Evolutionary conservation across 2,888 invertebrate species (phyloP), one percentile per base, ranked within the genome.

Genomic region (Netelia virgata): DNA sequence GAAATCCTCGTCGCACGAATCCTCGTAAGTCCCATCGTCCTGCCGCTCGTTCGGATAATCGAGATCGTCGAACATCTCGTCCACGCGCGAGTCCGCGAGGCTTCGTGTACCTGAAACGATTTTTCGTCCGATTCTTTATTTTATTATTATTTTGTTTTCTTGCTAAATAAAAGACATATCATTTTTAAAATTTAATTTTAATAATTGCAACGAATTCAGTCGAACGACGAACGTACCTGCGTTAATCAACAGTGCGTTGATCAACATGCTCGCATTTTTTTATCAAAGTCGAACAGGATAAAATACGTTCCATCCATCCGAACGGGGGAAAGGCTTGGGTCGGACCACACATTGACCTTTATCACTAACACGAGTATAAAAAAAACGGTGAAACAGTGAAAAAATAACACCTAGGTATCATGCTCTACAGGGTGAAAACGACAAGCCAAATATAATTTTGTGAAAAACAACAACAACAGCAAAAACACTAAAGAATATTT

Each of bases 21-120:
- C 89, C 28, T 90, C 91, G 64, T 87, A 89, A 76, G 89, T 18
- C 16, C 41, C 43, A 8, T 16, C 14, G 1, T 68, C 47, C 53
- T 68, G 23, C 63, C 53, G 16, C 28, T 59, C 72, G 43, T 59
- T 9, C 11, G 8, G 70, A 81, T 87, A 90, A 78, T 93, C 92
- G 84, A 90, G 78, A 80, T 92, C 93, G 11, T 93, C 92, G 57
- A 88, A 89, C 5, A 72, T 80, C 70, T 91, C 90, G 14, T 80
- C 80, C 1, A 47, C 16, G 1, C 61, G 59, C n/a, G 41, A 61
- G 20, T 28, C 77, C 8, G 61, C 61, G 88, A 91, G 66, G 82
- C 90, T 90, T 87, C 93, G 90, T 68, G 91, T 89, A 76, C 93
- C 93, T 93, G 91, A 83, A 93, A 92, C 10, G 10, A 61, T 23